Percentiles rank a stretch among this genome's conserved stretches.
Evolutionary conservation across 2,113 vertebrate species (phyloP).

Genomic region (Psettodes erumei): DNA sequence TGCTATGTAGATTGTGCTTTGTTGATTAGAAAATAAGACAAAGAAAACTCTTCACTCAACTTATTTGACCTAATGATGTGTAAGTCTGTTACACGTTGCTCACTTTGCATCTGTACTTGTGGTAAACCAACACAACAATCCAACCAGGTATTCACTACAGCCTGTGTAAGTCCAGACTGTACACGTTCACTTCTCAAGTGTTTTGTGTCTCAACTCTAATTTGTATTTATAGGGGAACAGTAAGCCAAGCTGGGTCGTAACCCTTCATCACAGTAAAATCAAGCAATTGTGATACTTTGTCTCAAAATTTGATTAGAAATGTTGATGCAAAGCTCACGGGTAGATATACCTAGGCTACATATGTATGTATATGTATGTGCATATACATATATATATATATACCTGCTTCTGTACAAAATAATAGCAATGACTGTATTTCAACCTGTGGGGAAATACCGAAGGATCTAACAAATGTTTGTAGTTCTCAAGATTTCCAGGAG

Average conservation of each 20-base stretch:
- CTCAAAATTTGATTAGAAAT: slow-evolving; percentile 74
- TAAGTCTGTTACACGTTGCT: slow-evolving; percentile 68
- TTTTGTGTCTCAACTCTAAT: slow-evolving; percentile 28
- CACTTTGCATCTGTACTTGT: slow-evolving; percentile 62
- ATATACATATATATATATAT: slow-evolving; percentile 3
- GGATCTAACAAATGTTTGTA: slow-evolving; percentile 78
- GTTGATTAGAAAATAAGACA: slow-evolving; percentile 83
- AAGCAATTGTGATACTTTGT: slow-evolving; percentile 70
- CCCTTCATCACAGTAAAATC: slow-evolving; percentile 74
- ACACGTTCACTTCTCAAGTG: slow-evolving; percentile 35
- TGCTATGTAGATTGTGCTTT: slow-evolving; percentile 86
- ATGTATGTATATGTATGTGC: slow-evolving; percentile 10
- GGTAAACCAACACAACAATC: slow-evolving; percentile 70
- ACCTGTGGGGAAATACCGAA: slow-evolving; percentile 69
- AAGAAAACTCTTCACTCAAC: slow-evolving; percentile 73
- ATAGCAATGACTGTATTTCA: slow-evolving; percentile 72
- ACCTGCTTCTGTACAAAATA: slow-evolving; percentile 74
- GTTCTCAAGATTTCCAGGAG: slow-evolving; percentile 87
- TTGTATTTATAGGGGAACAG: slow-evolving; percentile 54
- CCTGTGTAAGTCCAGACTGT: slow-evolving; percentile 55
- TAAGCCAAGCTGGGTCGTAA: slow-evolving; percentile 45
- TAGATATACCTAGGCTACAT: slow-evolving; percentile 62
- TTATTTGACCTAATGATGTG: slow-evolving; percentile 75
- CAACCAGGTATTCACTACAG: slow-evolving; percentile 49
- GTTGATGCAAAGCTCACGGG: slow-evolving; percentile 71